phyloP scores from a whole-genome alignment of 2,797 vertebrate species.

The Euthynnus affinis region DNA sequence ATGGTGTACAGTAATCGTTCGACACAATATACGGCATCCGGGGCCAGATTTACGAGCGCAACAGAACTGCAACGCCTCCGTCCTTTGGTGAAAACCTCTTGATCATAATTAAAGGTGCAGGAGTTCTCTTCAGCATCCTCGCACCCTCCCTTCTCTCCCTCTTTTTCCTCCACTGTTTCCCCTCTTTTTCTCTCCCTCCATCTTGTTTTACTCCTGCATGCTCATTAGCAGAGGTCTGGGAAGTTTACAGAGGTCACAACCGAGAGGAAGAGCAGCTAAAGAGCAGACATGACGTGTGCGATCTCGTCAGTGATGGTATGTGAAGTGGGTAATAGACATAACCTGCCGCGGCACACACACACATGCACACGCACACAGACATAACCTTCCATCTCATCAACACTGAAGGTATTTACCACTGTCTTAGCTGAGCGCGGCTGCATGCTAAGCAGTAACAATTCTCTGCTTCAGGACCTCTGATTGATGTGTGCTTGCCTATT shows the following conservation, averaged over 20 bases:
- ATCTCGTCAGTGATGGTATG: constrained; percentile 41
- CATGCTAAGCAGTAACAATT: constrained; percentile 82
- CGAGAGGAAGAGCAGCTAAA: constrained; percentile 62
- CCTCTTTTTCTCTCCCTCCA: constrained; percentile 47
- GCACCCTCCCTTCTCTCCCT: constrained; percentile 30
- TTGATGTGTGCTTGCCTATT: constrained; percentile 85
- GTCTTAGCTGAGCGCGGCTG: constrained; percentile 77
- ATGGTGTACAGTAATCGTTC: constrained; percentile 93
- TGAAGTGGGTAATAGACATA: constrained; percentile 60
- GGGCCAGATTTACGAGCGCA: constrained; percentile 93
- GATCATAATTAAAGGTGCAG: constrained; percentile 98
- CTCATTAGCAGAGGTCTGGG: constrained; percentile 71
- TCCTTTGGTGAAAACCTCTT: constrained; percentile 92
- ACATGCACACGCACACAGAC: constrained; percentile 30
- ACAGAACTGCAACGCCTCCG: constrained; percentile 92
- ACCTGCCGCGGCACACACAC: constrained; percentile 38
- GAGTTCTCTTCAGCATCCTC: constrained; percentile 64
- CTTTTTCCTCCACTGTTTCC: neutral
- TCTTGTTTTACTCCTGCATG: constrained; percentile 62
- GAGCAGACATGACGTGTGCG: constrained; percentile 62
- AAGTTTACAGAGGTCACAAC: constrained; percentile 74
- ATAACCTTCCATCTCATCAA: constrained; percentile 64
- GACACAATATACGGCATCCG: constrained; percentile 89
- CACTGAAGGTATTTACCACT: constrained; percentile 79
- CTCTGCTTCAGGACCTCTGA: constrained; percentile 83